Percentiles rank a stretch among this genome's conserved stretches.
Conservation (phyloP, 2,113 vertebrate genomes). For the Indicator indicator region DNA sequence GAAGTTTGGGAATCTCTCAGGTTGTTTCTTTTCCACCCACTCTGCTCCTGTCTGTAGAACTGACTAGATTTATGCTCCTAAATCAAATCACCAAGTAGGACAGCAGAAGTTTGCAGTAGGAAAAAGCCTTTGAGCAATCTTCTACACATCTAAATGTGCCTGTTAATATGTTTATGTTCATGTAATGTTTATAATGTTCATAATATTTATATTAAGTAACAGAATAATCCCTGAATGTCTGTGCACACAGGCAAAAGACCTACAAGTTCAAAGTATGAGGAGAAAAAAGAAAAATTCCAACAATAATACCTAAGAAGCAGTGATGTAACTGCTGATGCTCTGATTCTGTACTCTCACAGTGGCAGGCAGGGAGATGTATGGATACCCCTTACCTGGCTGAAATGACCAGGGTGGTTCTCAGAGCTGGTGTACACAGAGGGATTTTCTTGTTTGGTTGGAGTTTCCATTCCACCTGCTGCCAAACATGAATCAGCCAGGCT, state of each 20-base stretch:
- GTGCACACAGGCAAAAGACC: not conserved
- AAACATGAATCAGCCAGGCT: not conserved
- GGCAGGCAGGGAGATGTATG: not conserved
- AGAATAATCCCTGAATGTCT: not conserved
- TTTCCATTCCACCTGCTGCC: accelerated
- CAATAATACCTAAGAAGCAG: not conserved
- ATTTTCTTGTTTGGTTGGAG: not conserved
- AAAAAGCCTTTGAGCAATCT: not conserved
- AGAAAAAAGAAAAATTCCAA: not conserved
- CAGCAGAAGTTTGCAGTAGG: not conserved
- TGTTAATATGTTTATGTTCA: not conserved
- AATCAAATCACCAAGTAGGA: not conserved
- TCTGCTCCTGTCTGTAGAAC: not conserved
- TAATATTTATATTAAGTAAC: not conserved
- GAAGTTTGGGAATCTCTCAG: not conserved
- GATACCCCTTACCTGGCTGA: not conserved
- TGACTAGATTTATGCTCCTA: not conserved
- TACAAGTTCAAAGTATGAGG: accelerated
- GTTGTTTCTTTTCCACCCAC: not conserved
- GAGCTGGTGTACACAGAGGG: not conserved
- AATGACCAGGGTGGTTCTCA: not conserved
- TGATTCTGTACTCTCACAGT: not conserved
- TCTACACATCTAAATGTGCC: not conserved
- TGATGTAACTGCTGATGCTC: not conserved
- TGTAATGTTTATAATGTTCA: no score